These are phyloP conservation scores for Paramacrobiotus metropolitanus DNA, from an alignment of 1,140 invertebrate species.

Conservation along the genomic window DNA sequence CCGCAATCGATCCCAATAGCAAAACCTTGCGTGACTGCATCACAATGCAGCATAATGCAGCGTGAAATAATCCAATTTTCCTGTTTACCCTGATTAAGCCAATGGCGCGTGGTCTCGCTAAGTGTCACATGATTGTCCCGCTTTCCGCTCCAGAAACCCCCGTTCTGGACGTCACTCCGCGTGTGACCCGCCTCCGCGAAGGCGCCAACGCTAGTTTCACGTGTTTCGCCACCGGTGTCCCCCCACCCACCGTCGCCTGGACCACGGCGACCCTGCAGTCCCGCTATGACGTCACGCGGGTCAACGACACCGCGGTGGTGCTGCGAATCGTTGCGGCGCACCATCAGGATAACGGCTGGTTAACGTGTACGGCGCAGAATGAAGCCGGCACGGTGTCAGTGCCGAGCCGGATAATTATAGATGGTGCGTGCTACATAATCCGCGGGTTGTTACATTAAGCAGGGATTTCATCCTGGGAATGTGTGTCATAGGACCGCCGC, in stretches of 20 bases:
- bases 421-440: conserved; percentile 8
- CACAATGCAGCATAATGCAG: neutral
- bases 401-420: conserved; percentile 8
- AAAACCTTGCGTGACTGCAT: neutral
- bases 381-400: conserved; percentile 9
- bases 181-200: conserved; percentile 12
- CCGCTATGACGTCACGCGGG: conserved; percentile 7
- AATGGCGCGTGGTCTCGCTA: neutral
- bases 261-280: conserved; percentile 5
- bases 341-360: conserved; percentile 10
- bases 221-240: conserved; percentile 12
- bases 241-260: conserved; percentile 10
- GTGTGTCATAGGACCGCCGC: neutral
- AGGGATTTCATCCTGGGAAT: neutral
- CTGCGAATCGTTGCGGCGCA: conserved; percentile 7
- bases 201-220: conserved; percentile 9
- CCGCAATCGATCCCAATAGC: neutral
- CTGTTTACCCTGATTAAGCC: neutral
- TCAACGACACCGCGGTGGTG: conserved; percentile 6
- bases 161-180: conserved; percentile 8
- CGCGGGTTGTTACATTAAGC: neutral
- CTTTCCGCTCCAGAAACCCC: conserved; percentile 13
- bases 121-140: no score
- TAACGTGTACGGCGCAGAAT: conserved; percentile 12
- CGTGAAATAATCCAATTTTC: neutral